Base-by-base conservation (phyloP, 2,888 invertebrate species). In the Trichogramma dendrolimi region DNA sequence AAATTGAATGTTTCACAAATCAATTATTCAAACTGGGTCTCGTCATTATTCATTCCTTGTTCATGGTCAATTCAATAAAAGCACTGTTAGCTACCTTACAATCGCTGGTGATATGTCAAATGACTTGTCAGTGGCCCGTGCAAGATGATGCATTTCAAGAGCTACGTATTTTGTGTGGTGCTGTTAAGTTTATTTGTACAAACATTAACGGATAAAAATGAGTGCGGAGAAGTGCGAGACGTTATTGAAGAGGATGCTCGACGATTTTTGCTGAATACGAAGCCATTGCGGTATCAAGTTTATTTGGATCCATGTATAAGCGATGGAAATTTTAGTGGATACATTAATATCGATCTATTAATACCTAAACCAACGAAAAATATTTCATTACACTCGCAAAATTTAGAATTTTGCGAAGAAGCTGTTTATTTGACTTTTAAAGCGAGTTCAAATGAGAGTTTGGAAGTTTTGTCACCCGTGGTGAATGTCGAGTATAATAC, bases 351-450 rank as follows among this genome's bases (percentile, higher is more conserved):
- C 42, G 65, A 65, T 61, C 55, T 65, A 5, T 42, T 65, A 1
- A n/a, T 65, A 27, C 43, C 58, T 1, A 44, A 60, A 38, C 11
- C 57, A 10, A 65, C 62, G 1, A 65, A 61, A 62, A 62, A 63
- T 51, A 5, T 65, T 41, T 54, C 65, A 6, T 56, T 65, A 10
- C 62, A 65, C 47, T 55, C 65, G 10, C 58, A 53, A 8, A 55
- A 60, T 3, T 38, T 65, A 10, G 39, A 55, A 10, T 61, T 62
- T 48, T 65, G 65, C 27, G 62, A 65, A 44, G 62, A 65, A 49
- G 62, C 62, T n/a, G 61, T 65, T 46, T 65, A 70, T 61, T 67
- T 68, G 43, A 67, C 67, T 8, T 63, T 67, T 48, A 58, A 67
- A 11, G 73, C 73, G 6, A 67, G 68, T 48, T 50, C 63, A 1